Percentiles rank a stretch among this genome's conserved stretches.
phyloP scores from a whole-genome alignment of 2,888 invertebrate genomes.

The Allygus modestus region DNA sequence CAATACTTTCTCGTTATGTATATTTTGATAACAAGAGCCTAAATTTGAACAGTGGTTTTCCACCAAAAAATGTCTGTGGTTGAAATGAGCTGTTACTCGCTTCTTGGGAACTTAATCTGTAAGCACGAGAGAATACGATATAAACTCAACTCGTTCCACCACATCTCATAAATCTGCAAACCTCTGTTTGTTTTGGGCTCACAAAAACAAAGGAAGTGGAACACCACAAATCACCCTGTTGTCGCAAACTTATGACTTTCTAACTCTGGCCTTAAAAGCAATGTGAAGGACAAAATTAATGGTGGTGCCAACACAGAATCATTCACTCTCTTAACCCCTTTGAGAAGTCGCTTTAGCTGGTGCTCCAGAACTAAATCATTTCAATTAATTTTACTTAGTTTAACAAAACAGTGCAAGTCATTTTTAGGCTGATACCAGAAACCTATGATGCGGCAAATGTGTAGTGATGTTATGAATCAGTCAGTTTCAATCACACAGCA shows the following conservation, averaged over 20 bases:
- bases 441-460: no score
- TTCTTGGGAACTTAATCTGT: neutral
- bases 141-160: neutral
- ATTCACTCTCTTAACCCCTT: conserved; percentile 9
- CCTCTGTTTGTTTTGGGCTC: conserved; percentile 30
- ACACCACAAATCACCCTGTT: conserved; percentile 38
- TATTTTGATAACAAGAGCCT: no score
- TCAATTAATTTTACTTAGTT: no score
- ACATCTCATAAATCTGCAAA: conserved; percentile 5
- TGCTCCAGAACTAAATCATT: neutral
- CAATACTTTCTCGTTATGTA: no score
- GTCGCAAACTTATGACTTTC: conserved; percentile 39
- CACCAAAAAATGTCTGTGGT: no score
- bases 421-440: no score
- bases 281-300: conserved; percentile 39
- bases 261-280: conserved; percentile 39
- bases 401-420: no score
- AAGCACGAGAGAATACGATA: neutral
- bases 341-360: neutral
- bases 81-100: no score
- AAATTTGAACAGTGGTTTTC: no score
- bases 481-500: no score
- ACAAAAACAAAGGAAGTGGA: conserved; percentile 42
- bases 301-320: conserved; percentile 3
- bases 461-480: no score